Evolutionary conservation across 1,140 invertebrate genomes (phyloP).

Genomic region (Mesaphorura yosii): DNA sequence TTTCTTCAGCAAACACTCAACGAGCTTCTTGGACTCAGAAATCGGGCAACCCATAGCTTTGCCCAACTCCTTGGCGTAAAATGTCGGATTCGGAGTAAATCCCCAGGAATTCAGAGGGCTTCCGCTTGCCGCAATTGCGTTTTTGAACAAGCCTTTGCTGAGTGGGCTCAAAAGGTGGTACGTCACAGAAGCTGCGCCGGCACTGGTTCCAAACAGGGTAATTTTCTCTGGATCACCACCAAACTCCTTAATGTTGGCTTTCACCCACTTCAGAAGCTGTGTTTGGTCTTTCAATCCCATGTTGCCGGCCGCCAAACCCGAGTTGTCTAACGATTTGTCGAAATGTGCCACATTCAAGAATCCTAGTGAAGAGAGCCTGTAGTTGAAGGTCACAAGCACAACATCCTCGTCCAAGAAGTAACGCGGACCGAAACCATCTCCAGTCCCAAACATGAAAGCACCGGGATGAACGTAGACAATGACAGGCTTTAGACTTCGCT

Average conservation of each 20-base stretch:
- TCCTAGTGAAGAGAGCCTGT: slow-evolving; percentile 37
- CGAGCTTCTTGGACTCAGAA: background rate
- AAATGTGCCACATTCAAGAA: no score
- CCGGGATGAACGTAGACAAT: slow-evolving; percentile 44
- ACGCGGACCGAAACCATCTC: slow-evolving; percentile 23
- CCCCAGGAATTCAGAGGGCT: slow-evolving; percentile 43
- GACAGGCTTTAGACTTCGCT: no score
- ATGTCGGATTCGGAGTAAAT: slow-evolving; percentile 36
- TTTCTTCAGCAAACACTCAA: slow-evolving; percentile 14
- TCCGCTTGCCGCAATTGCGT: slow-evolving; percentile 39
- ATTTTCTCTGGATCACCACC: background rate
- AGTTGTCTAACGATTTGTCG: no score
- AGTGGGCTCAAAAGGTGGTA: background rate
- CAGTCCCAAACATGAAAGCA: slow-evolving; percentile 32
- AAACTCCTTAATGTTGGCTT: background rate
- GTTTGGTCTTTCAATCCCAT: background rate
- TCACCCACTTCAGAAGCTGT: background rate
- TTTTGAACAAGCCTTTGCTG: slow-evolving; percentile 34
- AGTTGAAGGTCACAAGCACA: slow-evolving; percentile 30
- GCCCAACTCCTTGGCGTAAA: slow-evolving; percentile 31
- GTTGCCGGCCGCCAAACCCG: background rate
- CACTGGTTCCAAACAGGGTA: background rate
- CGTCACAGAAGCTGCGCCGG: background rate
- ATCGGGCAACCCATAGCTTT: slow-evolving; percentile 1
- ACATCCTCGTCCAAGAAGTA: slow-evolving; percentile 30